Conservation (phyloP, 1,140 invertebrate species). For the Manduca sexta region DNA sequence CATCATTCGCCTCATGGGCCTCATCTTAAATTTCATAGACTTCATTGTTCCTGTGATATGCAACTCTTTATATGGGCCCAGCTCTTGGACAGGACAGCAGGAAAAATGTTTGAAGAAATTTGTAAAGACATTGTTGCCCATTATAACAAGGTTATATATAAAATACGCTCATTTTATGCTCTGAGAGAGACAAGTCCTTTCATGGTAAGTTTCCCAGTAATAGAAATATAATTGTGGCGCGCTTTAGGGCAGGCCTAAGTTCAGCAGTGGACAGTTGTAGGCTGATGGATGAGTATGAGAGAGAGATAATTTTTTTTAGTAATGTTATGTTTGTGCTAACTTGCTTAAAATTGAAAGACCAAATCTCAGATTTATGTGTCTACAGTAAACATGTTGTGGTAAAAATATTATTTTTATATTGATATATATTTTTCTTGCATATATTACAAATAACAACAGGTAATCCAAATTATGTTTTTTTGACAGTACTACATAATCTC, state of each 20-base stretch:
- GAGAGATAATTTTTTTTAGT: no score
- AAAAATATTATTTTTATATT: no score
- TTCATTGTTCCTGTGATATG: constrained; percentile 84
- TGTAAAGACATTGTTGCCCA: constrained; percentile 72
- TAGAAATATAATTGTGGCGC: neutral
- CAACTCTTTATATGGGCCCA: constrained; percentile 77
- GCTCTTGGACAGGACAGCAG: constrained; percentile 84
- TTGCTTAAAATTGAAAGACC: no score
- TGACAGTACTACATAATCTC: constrained; percentile 84
- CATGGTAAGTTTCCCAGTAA: constrained; percentile 76
- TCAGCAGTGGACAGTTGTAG: no score
- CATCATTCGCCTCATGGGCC: constrained; percentile 82
- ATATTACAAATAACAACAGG: no score
- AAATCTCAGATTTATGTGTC: no score
- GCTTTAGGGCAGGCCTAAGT: no score
- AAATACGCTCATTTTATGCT: constrained; percentile 47
- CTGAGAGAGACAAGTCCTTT: constrained; percentile 77
- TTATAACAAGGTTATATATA: constrained; percentile 47
- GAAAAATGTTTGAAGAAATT: constrained; percentile 87
- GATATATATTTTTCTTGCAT: no score
- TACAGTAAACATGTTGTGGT: no score
- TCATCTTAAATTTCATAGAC: constrained; percentile 83
- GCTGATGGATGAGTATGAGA: no score
- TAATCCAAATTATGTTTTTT: constrained; percentile 15
- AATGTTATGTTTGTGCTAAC: no score